Base-by-base conservation (phyloP, 2,888 invertebrate genomes). In the Latrodectus hesperus region DNA sequence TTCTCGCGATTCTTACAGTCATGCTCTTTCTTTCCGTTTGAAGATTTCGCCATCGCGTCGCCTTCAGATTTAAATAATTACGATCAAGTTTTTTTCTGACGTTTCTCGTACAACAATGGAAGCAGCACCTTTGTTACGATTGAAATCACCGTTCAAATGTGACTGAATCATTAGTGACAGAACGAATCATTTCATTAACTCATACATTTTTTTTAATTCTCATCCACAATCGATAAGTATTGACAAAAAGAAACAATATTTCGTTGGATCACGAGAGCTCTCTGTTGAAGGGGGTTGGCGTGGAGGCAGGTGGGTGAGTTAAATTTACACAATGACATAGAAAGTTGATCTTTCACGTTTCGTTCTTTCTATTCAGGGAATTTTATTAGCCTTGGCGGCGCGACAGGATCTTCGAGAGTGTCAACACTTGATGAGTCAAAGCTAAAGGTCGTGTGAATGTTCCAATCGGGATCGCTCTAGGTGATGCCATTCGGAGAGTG, bases 401-500 rank as follows among this genome's bases (percentile, higher is more conserved):
- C 78, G 75, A 78, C 78, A 53, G 53, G n/a, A 52, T 49, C 38
- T 71, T 55, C 16, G 12, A 78, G 60, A 53, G 12, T 71, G 79
- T 72, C 79, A 75, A 75, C 75, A 64, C 49, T 60, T 26, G 11
- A 49, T 53, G 70, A 70, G 79, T 71, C 51, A 55, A 75, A 82
- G 82, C 74, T 82, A 68, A 75, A 82, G 82, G 82, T 82, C 82
- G 70, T 82, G 82, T 14, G 80, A 80, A 71, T 22, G 67, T 16
- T 53, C n/a, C 49, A 60, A 79, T 60, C 52, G 60, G 60, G 17
- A 38, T 64, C 71, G 22, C 16, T 53, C 1, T 53, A 70, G 22
- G 79, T 38, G 55, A 51, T 38, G 77, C 52, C 67, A 49, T 16
- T n/a, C 26, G n/a, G 67, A 22, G 17, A 68, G 22, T 17, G 9